Conservation (phyloP, 2,888 invertebrate genomes). For the Metellina segmentata region DNA sequence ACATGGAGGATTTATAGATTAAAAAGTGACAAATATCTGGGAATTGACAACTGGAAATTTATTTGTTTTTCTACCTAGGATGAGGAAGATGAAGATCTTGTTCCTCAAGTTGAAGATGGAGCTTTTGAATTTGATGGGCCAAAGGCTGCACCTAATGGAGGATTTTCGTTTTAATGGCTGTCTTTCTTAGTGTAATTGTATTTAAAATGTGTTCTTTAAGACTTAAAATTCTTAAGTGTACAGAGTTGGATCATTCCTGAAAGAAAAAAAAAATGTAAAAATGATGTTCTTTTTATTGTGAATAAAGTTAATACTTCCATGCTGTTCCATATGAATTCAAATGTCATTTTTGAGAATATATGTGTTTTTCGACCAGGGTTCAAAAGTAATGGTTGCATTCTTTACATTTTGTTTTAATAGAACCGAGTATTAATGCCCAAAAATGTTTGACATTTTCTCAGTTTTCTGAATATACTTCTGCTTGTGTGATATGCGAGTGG, state of each 20-base stretch:
- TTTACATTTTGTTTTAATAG: too few relatives aligned
- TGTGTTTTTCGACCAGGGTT: too few relatives aligned
- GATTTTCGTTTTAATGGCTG: conserved; percentile 58
- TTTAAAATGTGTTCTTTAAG: neutral
- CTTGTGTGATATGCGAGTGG: too few relatives aligned
- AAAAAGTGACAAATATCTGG: too few relatives aligned
- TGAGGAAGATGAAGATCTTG: conserved; percentile 48
- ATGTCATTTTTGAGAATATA: too few relatives aligned
- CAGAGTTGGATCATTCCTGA: conserved; percentile 36
- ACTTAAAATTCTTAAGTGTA: conserved; percentile 7
- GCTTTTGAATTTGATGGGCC: conserved; percentile 51
- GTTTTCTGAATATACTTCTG: too few relatives aligned
- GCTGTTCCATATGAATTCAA: too few relatives aligned
- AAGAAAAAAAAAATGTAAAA: neutral
- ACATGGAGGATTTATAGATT: too few relatives aligned
- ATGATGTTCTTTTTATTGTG: neutral
- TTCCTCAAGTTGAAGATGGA: conserved; percentile 54
- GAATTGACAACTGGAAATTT: too few relatives aligned
- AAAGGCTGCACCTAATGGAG: conserved; percentile 52
- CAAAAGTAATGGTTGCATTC: too few relatives aligned
- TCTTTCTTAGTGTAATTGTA: neutral
- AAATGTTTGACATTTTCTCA: too few relatives aligned
- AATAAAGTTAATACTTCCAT: neutral
- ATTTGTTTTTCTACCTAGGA: conserved; percentile 27
- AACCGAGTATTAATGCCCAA: too few relatives aligned